Conservation (phyloP, 2,797 vertebrate species). For the Poeciliopsis turneri region DNA sequence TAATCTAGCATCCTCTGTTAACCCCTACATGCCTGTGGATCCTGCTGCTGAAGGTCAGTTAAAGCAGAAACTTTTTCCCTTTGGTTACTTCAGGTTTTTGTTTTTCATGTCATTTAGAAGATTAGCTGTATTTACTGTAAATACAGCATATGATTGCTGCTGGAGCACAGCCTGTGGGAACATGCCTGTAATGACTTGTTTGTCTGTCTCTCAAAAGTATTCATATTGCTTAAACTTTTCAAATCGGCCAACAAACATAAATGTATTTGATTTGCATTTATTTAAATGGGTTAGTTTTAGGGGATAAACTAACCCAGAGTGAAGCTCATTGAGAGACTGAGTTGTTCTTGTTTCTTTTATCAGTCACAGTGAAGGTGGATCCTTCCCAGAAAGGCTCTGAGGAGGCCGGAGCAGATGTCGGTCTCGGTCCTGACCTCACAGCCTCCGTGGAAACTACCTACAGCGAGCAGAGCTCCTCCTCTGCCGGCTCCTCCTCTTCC, state of each 20-base stretch:
- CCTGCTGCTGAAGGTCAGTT: conserved; percentile 82
- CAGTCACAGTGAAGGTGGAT: conserved; percentile 77
- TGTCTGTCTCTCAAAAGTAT: not conserved
- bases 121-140: not conserved
- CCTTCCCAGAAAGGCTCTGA: conserved; percentile 64
- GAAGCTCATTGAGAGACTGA: not conserved
- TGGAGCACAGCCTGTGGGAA: not conserved
- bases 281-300: not conserved
- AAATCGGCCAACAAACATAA: not conserved
- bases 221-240: not conserved
- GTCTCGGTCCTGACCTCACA: conserved; percentile 74
- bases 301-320: not conserved
- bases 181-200: not conserved
- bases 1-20: conserved; percentile 85
- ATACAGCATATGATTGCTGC: not conserved
- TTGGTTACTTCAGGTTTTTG: not conserved
- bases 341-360: not conserved
- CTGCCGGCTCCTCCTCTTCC: conserved; percentile 79
- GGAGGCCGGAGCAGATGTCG: conserved; percentile 67
- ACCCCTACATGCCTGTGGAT: conserved; percentile 85
- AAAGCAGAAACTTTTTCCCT: not conserved
- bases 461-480: conserved; percentile 82
- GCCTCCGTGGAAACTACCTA: conserved; percentile 82
- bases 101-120: not conserved
- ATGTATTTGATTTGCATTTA: not conserved